phyloP scores from a whole-genome alignment of 2,113 vertebrate genomes.

The Numida meleagris region DNA sequence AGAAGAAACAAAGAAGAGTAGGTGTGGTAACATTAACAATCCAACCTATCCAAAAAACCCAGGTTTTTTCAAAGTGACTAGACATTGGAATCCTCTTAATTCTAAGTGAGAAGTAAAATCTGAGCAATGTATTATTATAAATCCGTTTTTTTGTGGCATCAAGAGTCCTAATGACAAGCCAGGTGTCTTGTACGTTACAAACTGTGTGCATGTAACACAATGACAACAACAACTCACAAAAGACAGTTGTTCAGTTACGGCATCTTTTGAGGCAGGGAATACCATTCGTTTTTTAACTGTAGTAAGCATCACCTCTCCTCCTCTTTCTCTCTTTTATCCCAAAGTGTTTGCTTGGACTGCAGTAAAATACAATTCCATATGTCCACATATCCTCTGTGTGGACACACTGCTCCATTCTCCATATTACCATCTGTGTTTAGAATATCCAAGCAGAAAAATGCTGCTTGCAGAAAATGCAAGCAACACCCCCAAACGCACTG shows the following conservation, averaged over 20 bases:
- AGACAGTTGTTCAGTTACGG: not conserved
- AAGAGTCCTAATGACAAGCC: not conserved
- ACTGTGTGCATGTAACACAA: not conserved
- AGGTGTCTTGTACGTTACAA: not conserved
- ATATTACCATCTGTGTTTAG: not conserved
- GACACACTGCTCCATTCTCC: not conserved
- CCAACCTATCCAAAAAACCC: not conserved
- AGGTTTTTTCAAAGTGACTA: not conserved
- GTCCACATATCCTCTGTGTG: not conserved
- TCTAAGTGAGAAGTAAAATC: not conserved
- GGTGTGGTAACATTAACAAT: not conserved
- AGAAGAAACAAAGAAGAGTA: not conserved
- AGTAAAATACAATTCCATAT: not conserved
- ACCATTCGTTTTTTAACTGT: not conserved
- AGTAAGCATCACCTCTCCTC: not conserved
- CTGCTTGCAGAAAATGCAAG: not conserved
- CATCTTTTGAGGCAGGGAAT: not conserved
- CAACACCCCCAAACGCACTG: not conserved
- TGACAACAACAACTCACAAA: not conserved
- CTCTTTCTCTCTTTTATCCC: not conserved
- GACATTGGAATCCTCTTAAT: not conserved
- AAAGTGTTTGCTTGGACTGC: not conserved
- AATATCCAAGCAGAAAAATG: not conserved
- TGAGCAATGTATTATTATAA: not conserved
- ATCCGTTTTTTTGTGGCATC: not conserved